phyloP scores from a whole-genome alignment of 2,797 vertebrate genomes.

The Sebastes dallii region DNA sequence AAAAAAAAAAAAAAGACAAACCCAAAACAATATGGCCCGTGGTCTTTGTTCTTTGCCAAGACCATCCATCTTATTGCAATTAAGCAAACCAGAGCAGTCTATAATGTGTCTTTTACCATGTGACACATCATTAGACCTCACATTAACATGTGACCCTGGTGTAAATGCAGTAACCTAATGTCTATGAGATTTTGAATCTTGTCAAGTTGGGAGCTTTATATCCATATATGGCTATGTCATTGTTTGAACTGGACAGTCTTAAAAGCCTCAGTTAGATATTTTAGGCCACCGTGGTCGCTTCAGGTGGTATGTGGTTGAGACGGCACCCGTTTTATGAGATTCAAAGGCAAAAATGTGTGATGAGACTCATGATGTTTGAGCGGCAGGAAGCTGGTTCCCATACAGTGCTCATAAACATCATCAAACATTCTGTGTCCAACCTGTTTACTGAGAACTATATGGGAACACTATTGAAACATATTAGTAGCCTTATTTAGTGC shows the following conservation, averaged over 20 bases:
- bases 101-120: not conserved
- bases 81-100: not conserved
- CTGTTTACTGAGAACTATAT: slow-evolving; percentile 20
- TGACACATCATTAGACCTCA: not conserved
- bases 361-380: not conserved
- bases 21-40: not conserved
- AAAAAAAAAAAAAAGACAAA: not conserved
- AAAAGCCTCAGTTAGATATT: slow-evolving; percentile 20
- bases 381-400: not conserved
- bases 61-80: slow-evolving; percentile 3
- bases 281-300: not conserved
- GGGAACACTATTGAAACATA: slow-evolving; percentile 26
- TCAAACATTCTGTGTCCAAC: slow-evolving; percentile 7
- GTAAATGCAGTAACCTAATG: slow-evolving; percentile 15
- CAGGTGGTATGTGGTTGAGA: not conserved
- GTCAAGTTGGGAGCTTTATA: not conserved
- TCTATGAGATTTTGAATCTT: slow-evolving; percentile 3
- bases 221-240: not conserved
- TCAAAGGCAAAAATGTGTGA: not conserved
- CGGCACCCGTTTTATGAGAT: not conserved
- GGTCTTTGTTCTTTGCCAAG: not conserved
- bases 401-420: not conserved
- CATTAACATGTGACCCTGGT: not conserved
- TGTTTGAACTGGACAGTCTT: slow-evolving; percentile 17
- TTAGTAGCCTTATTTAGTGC: slow-evolving; percentile 52